Conservation (phyloP, 2,113 vertebrate species). For the Melanerpes aurifrons region DNA sequence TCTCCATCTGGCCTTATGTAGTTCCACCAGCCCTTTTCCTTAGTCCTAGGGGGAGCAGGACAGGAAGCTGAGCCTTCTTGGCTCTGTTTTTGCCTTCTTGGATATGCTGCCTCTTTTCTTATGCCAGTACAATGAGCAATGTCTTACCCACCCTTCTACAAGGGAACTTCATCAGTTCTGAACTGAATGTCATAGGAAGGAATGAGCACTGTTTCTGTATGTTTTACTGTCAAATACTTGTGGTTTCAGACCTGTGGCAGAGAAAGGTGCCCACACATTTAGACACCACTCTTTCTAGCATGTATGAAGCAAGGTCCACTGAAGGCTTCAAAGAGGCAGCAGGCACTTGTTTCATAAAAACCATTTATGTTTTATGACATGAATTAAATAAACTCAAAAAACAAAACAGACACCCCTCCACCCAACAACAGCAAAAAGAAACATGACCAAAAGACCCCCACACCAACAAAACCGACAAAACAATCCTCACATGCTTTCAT, state of each 20-base stretch:
- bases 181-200: background rate
- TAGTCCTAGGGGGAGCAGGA: background rate
- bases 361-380: background rate
- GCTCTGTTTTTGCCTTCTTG: background rate
- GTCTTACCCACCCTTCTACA: background rate
- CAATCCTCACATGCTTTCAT: background rate
- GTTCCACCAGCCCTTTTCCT: background rate
- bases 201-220: background rate
- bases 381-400: background rate
- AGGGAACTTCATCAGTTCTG: background rate
- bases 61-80: background rate
- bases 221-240: background rate
- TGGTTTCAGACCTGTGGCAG: background rate
- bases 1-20: background rate
- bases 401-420: background rate
- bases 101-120: background rate
- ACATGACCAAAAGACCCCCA: background rate
- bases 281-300: background rate
- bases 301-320: accelerated
- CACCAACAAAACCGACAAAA: background rate
- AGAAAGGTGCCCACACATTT: background rate
- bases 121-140: accelerated
- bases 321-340: accelerated
- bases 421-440: no score
- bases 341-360: background rate